Conservation (phyloP, 1,140 invertebrate species). For the Cherax quadricarinatus region DNA sequence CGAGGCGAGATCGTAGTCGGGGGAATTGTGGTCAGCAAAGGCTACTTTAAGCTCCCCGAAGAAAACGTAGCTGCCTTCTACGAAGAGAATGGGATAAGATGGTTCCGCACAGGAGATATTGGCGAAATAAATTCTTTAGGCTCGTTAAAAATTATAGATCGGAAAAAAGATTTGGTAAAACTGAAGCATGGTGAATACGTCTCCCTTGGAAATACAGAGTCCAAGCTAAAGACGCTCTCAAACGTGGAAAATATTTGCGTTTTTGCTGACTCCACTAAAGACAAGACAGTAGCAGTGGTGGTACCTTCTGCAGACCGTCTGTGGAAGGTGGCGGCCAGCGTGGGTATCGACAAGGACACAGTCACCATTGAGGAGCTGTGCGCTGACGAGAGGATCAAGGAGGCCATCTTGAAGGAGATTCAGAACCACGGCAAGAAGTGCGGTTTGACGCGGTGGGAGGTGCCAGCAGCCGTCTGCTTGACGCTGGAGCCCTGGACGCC, state of each 20-base stretch:
- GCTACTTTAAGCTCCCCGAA: constrained; percentile 94
- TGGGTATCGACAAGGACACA: constrained; percentile 74
- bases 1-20: constrained; percentile 94
- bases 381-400: constrained; percentile 83
- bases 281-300: constrained; percentile 92
- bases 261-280: constrained; percentile 90
- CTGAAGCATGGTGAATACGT: constrained; percentile 98
- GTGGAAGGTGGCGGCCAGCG: constrained; percentile 54
- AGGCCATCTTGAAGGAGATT: constrained; percentile 87
- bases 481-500: constrained; percentile 78
- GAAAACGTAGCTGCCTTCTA: constrained; percentile 95
- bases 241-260: constrained; percentile 97
- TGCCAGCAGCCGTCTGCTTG: constrained; percentile 77
- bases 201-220: constrained; percentile 91
- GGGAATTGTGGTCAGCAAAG: constrained; percentile 92
- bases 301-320: constrained; percentile 80
- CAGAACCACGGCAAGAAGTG: constrained; percentile 89
- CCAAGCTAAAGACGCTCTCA: constrained; percentile 93
- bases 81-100: constrained; percentile 86
- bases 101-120: constrained; percentile 98
- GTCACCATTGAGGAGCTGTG: constrained; percentile 86
- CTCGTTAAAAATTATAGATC: constrained; percentile 80
- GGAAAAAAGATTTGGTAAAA: constrained; percentile 99
- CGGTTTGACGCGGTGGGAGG: constrained; percentile 78
- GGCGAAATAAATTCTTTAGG: constrained; percentile 92